Evolutionary conservation across 1,140 invertebrate genomes (phyloP).

Genomic region (Aphidius ervi): DNA sequence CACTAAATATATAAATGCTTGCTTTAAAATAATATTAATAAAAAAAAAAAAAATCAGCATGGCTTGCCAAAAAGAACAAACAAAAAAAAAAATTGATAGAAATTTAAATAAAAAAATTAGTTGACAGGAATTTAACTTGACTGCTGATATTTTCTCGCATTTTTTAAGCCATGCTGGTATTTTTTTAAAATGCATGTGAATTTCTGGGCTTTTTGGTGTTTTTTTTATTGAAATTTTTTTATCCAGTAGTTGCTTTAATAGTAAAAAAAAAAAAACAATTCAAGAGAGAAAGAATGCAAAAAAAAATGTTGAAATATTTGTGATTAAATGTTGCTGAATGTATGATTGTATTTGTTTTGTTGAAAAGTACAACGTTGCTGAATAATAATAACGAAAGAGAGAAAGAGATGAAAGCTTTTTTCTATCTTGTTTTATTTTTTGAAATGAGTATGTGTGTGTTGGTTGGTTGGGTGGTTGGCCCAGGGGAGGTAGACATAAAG

Average conservation of each 20-base stretch:
- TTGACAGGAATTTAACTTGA: not conserved
- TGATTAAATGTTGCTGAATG: no score
- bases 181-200: conserved; percentile 19
- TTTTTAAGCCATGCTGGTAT: conserved; percentile 15
- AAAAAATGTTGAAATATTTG: no score
- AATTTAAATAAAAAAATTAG: not conserved
- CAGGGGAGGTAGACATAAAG: conserved; percentile 26
- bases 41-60: no score
- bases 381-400: not conserved
- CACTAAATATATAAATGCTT: no score
- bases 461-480: conserved; percentile 26
- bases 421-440: conserved; percentile 24
- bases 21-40: no score
- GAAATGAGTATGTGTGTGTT: conserved; percentile 23
- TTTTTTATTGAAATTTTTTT: conserved; percentile 6
- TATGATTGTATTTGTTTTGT: no score
- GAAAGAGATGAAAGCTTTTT: conserved; percentile 3
- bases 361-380: no score
- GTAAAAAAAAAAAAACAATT: not conserved
- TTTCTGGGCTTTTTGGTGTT: conserved; percentile 1
- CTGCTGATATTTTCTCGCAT: not conserved
- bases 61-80: not conserved
- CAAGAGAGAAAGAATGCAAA: conserved; percentile 19
- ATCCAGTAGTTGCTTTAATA: conserved; percentile 10
- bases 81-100: not conserved